These are phyloP conservation scores for Muscicapa striata DNA, from an alignment of 2,797 vertebrate genomes.

Conservation along the genomic window DNA sequence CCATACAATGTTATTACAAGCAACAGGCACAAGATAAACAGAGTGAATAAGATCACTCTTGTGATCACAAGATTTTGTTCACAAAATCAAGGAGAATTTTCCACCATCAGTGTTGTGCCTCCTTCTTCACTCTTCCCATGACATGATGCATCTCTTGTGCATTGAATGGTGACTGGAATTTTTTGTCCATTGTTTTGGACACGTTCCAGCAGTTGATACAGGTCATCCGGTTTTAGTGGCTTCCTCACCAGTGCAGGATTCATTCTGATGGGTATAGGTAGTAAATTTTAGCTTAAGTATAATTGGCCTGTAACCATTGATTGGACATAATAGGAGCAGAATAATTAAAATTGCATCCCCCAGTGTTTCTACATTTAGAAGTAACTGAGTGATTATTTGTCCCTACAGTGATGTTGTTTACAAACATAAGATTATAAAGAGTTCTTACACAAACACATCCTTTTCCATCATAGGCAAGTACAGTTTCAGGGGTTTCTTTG, in stretches of 20 bases:
- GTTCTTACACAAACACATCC: background rate
- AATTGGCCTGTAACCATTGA: background rate
- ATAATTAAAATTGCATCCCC: background rate
- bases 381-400: background rate
- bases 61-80: too few relatives aligned
- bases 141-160: background rate
- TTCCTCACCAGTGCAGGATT: background rate
- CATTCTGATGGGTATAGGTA: background rate
- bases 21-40: background rate
- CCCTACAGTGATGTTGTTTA: background rate
- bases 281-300: background rate
- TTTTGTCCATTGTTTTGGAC: background rate
- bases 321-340: background rate
- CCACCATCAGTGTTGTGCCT: background rate
- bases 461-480: background rate
- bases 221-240: background rate
- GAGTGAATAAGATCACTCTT: background rate
- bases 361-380: background rate
- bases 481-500: background rate
- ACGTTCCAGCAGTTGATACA: background rate
- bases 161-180: background rate
- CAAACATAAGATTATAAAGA: background rate
- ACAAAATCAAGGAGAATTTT: background rate
- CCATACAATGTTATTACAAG: background rate
- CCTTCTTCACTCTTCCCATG: background rate